Base-by-base conservation (phyloP, 2,888 invertebrate genomes). In the Acanthosepion pharaonis region DNA sequence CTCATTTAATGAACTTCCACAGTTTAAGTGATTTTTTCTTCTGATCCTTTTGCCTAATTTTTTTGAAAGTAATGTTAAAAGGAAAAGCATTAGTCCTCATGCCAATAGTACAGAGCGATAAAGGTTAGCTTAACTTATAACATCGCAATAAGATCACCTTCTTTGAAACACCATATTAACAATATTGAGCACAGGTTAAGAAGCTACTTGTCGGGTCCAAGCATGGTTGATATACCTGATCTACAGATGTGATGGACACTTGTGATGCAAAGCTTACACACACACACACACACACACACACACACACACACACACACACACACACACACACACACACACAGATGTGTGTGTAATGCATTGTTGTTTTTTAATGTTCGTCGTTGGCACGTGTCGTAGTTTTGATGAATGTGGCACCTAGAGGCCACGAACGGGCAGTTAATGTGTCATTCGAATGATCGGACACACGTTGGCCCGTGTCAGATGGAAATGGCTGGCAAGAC, bases 381-480 rank as follows among this genome's bases (percentile, higher is more conserved):
- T 78, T 78, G 78, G 78, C 78, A 78, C 78, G 78, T 78, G 78
- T 78, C n/a, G 9, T 78, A 33, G 78, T 78, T 78, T 78, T 78
- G 78, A 78, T 78, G 78, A 78, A 78, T 78, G 78, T 78, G 78
- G 78, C 78, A 78, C n/a, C 78, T 4, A 78, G n/a, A 78, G 78
- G 78, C 23, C 78, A n/a, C 78, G 8, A 78, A 78, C 78, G n/a
- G 78, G 78, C 18, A 78, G n/a, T 78, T 78, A 78, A 78, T 78
- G 78, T 78, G 78, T 78, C 78, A 78, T 78, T 78, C 78, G n/a
- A 15, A 78, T 78, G 78, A 78, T 78, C 78, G n/a, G 78, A 11
- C 78, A 78, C 78, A 78, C 78, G 78, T 78, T 78, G 78, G 78
- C 78, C 78, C 78, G 78, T 78, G 78, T 78, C 78, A 78, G n/a